phyloP scores from a whole-genome alignment of 1,140 invertebrate species.

The Drosophila parvula region DNA sequence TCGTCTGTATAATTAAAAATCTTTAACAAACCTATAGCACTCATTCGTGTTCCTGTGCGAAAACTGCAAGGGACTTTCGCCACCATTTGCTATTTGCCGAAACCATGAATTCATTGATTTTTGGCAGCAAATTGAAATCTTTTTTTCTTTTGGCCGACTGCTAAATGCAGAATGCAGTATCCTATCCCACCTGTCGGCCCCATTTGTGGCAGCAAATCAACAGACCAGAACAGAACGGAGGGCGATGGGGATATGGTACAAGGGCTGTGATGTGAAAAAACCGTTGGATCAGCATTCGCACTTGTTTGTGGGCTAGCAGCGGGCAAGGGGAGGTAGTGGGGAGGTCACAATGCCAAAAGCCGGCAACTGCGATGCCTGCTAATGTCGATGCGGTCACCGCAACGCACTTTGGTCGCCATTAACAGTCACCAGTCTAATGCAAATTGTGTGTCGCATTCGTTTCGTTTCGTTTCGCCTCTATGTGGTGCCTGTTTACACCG shows the following conservation, averaged over 20 bases:
- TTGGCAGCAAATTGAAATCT: slow-evolving; percentile 36
- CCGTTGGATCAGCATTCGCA: slow-evolving; percentile 50
- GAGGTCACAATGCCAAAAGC: slow-evolving; percentile 25
- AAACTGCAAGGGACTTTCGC: slow-evolving; percentile 26
- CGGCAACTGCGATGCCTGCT: slow-evolving; percentile 32
- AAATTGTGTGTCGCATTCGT: slow-evolving; percentile 57
- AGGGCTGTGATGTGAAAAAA: slow-evolving; percentile 40
- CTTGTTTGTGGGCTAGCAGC: slow-evolving; percentile 7
- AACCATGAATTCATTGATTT: slow-evolving; percentile 59
- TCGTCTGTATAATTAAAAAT: not conserved
- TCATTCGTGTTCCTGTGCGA: slow-evolving; percentile 5
- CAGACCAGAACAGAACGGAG: slow-evolving; percentile 29
- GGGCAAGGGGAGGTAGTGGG: not conserved
- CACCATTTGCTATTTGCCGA: slow-evolving; percentile 34
- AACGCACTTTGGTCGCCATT: slow-evolving; percentile 36
- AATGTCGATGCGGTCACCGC: slow-evolving; percentile 41
- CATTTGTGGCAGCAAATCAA: slow-evolving; percentile 46
- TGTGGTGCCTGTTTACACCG: slow-evolving; percentile 17
- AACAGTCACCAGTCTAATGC: slow-evolving; percentile 54
- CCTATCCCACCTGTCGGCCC: slow-evolving; percentile 34
- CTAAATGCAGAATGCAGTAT: slow-evolving; percentile 5
- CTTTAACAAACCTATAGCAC: not conserved
- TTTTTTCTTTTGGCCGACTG: slow-evolving; percentile 17
- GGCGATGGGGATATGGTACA: slow-evolving; percentile 9
- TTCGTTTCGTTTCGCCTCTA: slow-evolving; percentile 11